Base-by-base conservation (phyloP, 2,797 vertebrate species). In the Champsocephalus esox region DNA sequence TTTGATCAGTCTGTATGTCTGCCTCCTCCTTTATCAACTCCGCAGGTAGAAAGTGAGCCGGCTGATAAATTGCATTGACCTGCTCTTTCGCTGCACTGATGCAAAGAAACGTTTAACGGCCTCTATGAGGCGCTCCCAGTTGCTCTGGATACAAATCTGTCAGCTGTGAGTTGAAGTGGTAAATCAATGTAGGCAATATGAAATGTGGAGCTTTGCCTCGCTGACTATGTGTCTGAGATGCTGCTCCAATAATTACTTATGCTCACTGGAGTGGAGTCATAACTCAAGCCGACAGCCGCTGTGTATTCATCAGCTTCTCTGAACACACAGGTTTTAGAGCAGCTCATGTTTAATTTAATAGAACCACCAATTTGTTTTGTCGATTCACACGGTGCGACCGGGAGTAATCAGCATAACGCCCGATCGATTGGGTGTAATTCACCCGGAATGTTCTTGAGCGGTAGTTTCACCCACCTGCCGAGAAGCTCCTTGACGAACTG, bases 401-500 rank as follows among this genome's bases (percentile, higher is more conserved):
- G 84, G 85, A 66, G 62, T 72, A 82, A 83, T 85, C 78, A 77
- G 58, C 54, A 32, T 13, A 41, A 54, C 57, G 32, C 75, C 51
- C 21, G 13, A 85, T 84, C 59, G 77, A 75, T 74, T 82, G 61
- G 50, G 14, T 9, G 65, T 46, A 59, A 75, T 64, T 38, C 45
- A 61, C 58, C 5, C 28, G 28, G 28, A 28, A 68, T 56, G 60
- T 60, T 63, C 65, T 69, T 51, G 11, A 61, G 46, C 48, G 21
- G 32, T n/a, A 57, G 44, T 19, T 84, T 51, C 54, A 89, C 92
- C 32, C 91, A 98, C 97, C 97, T 97, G 95, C 93, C 95, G 49
- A 98, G 91, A 78, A 97, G 93, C 76, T 98, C 97, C 16, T 95
- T 96, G 87, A 97, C 95, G 38, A 98, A 96, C 69, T 93, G 91